Evolutionary conservation across 2,888 invertebrate genomes (phyloP).

Genomic region (Leucania comma): DNA sequence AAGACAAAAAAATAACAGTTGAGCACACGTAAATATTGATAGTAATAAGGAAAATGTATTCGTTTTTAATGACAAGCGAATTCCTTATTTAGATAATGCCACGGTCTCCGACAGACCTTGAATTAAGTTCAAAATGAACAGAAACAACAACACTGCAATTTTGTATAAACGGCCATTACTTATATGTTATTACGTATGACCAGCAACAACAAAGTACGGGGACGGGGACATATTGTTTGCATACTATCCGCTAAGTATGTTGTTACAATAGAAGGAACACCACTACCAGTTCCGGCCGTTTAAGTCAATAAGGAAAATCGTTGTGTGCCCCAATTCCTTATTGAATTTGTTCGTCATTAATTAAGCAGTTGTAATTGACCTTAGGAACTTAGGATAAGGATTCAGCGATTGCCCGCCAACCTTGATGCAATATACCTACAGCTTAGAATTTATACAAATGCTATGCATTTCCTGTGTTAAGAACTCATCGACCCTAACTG

Average conservation of each 20-base stretch:
- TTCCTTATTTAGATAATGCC: constrained; percentile 25
- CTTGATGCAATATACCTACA: constrained; percentile 33
- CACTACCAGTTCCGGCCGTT: constrained; percentile 7
- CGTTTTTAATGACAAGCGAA: constrained; percentile 11
- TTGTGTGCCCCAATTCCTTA: constrained; percentile 16
- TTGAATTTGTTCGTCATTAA: background rate
- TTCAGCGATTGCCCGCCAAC: constrained; percentile 15
- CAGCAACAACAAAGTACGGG: background rate
- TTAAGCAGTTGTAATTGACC: background rate
- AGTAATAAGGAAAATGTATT: constrained; percentile 25
- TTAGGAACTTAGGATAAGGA: constrained; percentile 52
- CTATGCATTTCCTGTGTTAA: constrained; percentile 27
- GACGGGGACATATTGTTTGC: too few relatives aligned
- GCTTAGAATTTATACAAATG: background rate
- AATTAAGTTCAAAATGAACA: constrained; percentile 26
- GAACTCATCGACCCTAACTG: background rate
- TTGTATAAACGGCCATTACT: constrained; percentile 34
- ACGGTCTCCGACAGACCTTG: constrained; percentile 33
- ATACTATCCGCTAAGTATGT: background rate
- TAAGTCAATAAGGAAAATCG: constrained; percentile 39
- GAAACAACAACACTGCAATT: constrained; percentile 23
- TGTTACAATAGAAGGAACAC: constrained; percentile 7
- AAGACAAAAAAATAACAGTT: background rate
- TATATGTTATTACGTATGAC: background rate
- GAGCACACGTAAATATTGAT: background rate